These are phyloP conservation scores for Styela plicata DNA, from an alignment of 23 tunicate genomes.

Conservation along the genomic window DNA sequence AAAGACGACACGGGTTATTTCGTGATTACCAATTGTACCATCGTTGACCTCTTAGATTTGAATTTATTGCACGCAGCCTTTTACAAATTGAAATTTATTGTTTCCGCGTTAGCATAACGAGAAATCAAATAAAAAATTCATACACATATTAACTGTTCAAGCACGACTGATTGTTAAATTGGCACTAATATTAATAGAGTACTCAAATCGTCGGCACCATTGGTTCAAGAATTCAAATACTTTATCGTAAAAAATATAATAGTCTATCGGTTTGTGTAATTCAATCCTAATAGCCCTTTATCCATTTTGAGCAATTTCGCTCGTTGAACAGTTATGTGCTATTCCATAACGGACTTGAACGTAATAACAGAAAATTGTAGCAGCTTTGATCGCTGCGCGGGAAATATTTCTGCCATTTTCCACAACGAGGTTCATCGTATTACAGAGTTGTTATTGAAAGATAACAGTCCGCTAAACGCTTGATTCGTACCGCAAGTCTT, in stretches of 20 bases:
- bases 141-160: no score
- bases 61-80: neutral
- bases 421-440: constrained; percentile 22
- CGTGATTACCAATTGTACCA: neutral
- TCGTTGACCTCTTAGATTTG: neutral
- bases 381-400: constrained; percentile 30
- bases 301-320: constrained; percentile 20
- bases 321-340: neutral
- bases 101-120: neutral
- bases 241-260: constrained; percentile 4
- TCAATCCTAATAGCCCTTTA: constrained; percentile 35
- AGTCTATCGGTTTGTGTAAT: constrained; percentile 23
- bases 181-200: neutral
- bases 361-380: constrained; percentile 34
- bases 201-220: neutral
- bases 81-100: neutral
- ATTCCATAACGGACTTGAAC: constrained; percentile 20
- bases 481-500: constrained; percentile 1
- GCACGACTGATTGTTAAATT: neutral
- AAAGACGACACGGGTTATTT: neutral
- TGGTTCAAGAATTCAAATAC: neutral
- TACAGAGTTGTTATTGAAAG: constrained; percentile 23
- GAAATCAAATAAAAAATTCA: no score
- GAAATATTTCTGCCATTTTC: constrained; percentile 1
- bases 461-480: constrained; percentile 20